Evolutionary conservation across 2,113 vertebrate species (phyloP).

Genomic region (Tenebrosternarchus preto): DNA sequence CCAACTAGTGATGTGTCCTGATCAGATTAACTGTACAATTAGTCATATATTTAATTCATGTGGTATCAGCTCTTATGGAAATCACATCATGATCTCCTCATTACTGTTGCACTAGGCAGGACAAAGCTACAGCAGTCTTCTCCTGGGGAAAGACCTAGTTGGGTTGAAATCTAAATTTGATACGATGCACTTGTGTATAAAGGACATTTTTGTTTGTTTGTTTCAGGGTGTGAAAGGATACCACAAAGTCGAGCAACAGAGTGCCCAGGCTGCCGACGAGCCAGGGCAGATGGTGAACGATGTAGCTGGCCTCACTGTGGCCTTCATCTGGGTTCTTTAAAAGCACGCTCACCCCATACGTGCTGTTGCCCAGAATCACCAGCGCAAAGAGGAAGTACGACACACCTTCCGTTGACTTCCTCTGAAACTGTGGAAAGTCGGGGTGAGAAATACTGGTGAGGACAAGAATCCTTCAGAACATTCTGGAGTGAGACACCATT

Average conservation of each 20-base stretch:
- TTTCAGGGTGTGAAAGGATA: slow-evolving; percentile 75
- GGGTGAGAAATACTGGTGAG: background rate
- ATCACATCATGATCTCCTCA: no score
- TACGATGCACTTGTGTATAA: no score
- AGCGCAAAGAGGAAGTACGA: slow-evolving; percentile 89
- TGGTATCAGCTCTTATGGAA: no score
- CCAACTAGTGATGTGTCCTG: no score
- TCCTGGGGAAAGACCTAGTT: no score
- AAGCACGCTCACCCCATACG: slow-evolving; percentile 87
- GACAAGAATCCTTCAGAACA: no score
- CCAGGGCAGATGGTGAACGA: slow-evolving; percentile 93
- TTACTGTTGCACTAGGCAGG: no score
- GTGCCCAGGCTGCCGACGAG: slow-evolving; percentile 93
- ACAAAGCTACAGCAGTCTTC: no score
- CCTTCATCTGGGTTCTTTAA: slow-evolving; percentile 85
- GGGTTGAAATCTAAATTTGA: background rate
- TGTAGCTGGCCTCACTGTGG: slow-evolving; percentile 77
- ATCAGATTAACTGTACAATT: no score
- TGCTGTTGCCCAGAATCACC: slow-evolving; percentile 89
- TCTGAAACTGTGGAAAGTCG: slow-evolving; percentile 72
- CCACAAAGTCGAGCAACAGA: slow-evolving; percentile 80
- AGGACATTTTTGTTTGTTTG: background rate
- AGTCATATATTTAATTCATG: no score
- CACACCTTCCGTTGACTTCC: slow-evolving; percentile 86
- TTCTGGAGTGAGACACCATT: no score